Evolutionary conservation across 2,113 vertebrate species (phyloP), one percentile per base, ranked within the genome.

Genomic region (Otocyon megalotis): DNA sequence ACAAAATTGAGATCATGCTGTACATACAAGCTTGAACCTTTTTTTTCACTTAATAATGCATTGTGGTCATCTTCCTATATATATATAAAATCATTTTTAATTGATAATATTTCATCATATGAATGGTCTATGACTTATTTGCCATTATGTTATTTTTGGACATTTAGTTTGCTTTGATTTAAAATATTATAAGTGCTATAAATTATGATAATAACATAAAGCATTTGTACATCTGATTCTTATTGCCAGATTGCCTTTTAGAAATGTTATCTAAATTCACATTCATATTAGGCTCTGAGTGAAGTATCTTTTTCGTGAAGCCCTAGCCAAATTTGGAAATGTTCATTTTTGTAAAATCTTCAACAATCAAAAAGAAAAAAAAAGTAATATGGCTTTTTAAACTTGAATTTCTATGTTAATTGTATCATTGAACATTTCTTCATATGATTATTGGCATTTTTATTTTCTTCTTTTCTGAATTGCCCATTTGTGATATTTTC

Each of bases 311-410:
- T 56, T 87, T 96, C 22, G 63, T 58, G 87, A 43, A 87, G 15
- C 8, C 37, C 12, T 37, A 60, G 74, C 11, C 37, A 84, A 96
- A 89, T 32, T 56, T 53, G 20, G 30, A 95, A 74, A 92, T 60
- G 19, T 63, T 67, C 15, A 20, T 88, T 60, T 90, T 96, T 81
- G 94, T 81, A 90, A 97, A 94, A 92, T 84, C 15, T 7, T 85
- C n/a, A 92, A 92, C 35, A 84, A 35, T 87, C 20, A 67, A 93
- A 89, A 67, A 50, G 43, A 8, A 32, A 37, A 85, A 76, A 76
- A 72, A 74, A n/a, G 1, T 24, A 79, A 53, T 8, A 22, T 6
- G 82, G 8, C 2, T 69, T 81, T 90, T 93, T 58, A 84, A 92
- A n/a, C 87, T 63, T 93, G 50, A 83, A 88, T 93, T 60, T 69